Base-by-base conservation (phyloP, 2,113 vertebrate genomes). In the Saccopteryx bilineata region DNA sequence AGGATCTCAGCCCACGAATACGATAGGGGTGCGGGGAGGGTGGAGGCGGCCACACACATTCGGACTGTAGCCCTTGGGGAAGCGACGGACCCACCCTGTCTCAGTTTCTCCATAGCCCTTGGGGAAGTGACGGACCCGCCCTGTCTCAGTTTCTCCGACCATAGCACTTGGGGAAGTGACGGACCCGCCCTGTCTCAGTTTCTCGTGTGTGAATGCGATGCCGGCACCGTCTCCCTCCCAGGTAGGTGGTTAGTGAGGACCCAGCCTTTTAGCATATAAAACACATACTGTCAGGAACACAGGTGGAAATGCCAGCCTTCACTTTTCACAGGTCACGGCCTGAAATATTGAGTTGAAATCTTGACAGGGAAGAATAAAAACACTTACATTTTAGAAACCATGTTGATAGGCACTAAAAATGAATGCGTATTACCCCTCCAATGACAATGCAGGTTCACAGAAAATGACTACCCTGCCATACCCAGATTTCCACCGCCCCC, bases 361-460 rank as follows among this genome's bases (percentile, higher is more conserved):
- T 71, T n/a, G 60, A 56, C 1, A 28, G 23, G n/a, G 54, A 52
- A 52, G 9, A 33, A 48, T 9, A 24, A 28, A 10, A 6, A 0
- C 28, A 15, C 14, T 26, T 0, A 2, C 2, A 2, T n/a, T 26
- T 48, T n/a, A 58, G 54, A 54, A 50, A 23, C 3, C 21, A 4
- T 52, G n/a, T 31, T 26, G 23, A 9, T 6, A 39, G 75, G 56
- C 31, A 23, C 21, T 31, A 6, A 9, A 52, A 31, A n/a, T 7
- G 13, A 71, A 54, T 2, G 24, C 12, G 2, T 15, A 2, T 15
- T 26, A 15, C 7, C 4, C 39, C 48, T 31, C 39, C 19, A 23
- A 7, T 0, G 60, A 7, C 23, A 5, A 60, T 2, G 5, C 5
- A n/a, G 5, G 10, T 23, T 31, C 21, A 0, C 0, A 15, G 66